These are phyloP conservation scores for Aphaenogaster rudis DNA, from an alignment of 1,140 invertebrate genomes.

Conservation along the genomic window DNA sequence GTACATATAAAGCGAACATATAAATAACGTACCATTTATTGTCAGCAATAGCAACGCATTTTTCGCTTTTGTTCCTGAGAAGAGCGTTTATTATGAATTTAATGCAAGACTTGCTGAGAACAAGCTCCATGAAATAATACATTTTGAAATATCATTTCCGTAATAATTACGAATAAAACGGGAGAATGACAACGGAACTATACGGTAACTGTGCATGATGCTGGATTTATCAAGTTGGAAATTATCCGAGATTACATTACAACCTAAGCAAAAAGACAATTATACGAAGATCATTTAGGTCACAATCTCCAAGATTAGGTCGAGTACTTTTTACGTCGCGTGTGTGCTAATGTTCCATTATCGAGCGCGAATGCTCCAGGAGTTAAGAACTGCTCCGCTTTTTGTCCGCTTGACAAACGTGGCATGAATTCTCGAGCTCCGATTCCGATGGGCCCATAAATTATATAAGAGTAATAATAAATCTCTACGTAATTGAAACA, in stretches of 20 bases:
- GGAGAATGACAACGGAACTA: background rate
- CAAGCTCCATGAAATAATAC: background rate
- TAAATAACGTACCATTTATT: background rate
- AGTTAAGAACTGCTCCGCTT: slow-evolving; percentile 28
- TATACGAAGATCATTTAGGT: background rate
- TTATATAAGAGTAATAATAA: slow-evolving; percentile 38
- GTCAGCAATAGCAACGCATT: background rate
- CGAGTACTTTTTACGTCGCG: background rate
- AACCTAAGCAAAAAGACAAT: background rate
- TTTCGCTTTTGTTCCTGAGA: background rate
- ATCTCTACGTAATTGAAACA: slow-evolving; percentile 53
- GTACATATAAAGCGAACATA: background rate
- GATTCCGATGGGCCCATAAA: slow-evolving; percentile 41
- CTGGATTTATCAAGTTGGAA: background rate
- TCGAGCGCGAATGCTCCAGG: slow-evolving; percentile 9
- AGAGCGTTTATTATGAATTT: background rate
- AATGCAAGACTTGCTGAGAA: background rate
- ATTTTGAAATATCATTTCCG: background rate
- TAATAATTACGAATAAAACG: background rate
- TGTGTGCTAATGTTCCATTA: slow-evolving; percentile 33
- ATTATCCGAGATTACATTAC: background rate
- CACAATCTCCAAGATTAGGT: slow-evolving; percentile 1
- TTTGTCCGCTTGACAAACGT: slow-evolving; percentile 48
- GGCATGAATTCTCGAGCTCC: slow-evolving; percentile 20
- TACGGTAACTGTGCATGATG: background rate